Evolutionary conservation across 2,888 invertebrate genomes (phyloP).

Genomic region (Thysanoteuthis rhombus): DNA sequence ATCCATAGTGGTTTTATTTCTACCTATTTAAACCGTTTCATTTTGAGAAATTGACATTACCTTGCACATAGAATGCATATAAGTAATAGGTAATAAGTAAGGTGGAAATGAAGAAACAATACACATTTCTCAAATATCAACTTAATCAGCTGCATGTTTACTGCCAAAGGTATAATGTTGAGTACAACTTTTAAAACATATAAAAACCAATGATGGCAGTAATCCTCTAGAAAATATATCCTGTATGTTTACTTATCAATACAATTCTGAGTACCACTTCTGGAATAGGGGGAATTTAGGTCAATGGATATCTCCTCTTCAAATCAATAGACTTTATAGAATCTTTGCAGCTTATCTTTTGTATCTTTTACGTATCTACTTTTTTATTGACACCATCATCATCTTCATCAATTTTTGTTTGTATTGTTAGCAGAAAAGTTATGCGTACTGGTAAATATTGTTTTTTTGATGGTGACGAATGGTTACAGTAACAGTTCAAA

Average conservation of each 20-base stretch:
- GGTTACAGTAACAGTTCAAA: neutral
- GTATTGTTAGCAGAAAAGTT: too few species aligned
- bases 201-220: neutral
- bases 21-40: neutral
- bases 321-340: neutral
- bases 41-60: neutral
- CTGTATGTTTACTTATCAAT: neutral
- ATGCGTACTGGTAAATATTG: neutral
- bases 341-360: neutral
- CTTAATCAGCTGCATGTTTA: neutral
- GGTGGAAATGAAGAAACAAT: neutral
- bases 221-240: neutral
- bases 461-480: neutral
- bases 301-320: neutral
- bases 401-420: neutral
- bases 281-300: neutral
- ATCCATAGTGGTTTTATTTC: neutral
- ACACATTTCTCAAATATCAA: neutral
- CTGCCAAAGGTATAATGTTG: neutral
- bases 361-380: neutral
- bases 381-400: neutral
- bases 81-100: neutral
- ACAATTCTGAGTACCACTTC: neutral
- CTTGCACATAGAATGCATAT: neutral
- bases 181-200: neutral